These are phyloP conservation scores for Monomorium pharaonis DNA, from an alignment of 1,140 invertebrate genomes.

Conservation along the genomic window DNA sequence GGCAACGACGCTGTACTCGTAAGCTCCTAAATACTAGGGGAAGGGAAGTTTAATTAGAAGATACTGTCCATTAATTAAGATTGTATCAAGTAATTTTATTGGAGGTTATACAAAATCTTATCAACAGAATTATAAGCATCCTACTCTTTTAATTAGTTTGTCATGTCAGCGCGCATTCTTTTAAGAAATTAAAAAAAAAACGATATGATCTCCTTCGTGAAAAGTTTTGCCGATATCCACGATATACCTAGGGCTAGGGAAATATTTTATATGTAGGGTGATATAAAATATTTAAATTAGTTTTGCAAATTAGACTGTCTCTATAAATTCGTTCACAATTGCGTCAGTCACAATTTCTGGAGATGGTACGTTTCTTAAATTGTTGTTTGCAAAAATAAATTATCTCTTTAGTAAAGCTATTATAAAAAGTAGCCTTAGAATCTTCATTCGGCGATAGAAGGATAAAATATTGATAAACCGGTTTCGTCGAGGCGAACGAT, in stretches of 20 bases:
- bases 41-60: neutral
- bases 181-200: neutral
- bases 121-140: neutral
- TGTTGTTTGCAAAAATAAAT: neutral
- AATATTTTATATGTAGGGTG: neutral
- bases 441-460: neutral
- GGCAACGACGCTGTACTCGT: neutral
- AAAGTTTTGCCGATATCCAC: neutral
- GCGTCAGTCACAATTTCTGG: neutral
- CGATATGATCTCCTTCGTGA: neutral
- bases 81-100: conserved; percentile 8
- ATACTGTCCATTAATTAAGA: neutral
- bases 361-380: neutral
- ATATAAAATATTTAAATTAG: neutral
- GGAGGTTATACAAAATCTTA: neutral
- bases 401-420: neutral
- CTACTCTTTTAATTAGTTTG: neutral
- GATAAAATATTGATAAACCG: conserved; percentile 17
- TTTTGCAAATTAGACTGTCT: neutral
- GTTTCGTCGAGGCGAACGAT: neutral
- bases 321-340: neutral
- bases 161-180: neutral
- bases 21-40: neutral
- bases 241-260: neutral
- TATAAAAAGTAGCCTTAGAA: neutral